Evolutionary conservation across 2,888 invertebrate genomes (phyloP), one percentile per base, ranked within the genome.

Genomic region (Caenorhabditis panamensis): DNA sequence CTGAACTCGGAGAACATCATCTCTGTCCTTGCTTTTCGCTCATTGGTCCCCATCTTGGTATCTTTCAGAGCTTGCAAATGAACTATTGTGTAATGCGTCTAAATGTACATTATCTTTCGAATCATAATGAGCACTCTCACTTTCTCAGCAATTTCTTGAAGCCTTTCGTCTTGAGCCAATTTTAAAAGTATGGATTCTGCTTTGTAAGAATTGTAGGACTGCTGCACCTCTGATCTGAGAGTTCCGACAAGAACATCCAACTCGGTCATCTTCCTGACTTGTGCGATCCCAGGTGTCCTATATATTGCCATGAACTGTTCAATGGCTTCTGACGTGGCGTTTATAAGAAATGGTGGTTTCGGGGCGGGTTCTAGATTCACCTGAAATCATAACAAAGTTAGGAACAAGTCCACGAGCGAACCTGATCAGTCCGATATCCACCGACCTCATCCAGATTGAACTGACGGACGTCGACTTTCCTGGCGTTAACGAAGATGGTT

Each of bases 241-340:
- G 86, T 85, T 5, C 86, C 86, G 5, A 86, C 81, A 2, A 86
- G 64, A 1, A 85, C 84, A 41, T 86, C 86, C n/a, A 86, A 49
- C 53, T 86, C 86, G 1, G 84, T 82, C 67, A 84, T 81, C 83
- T 86, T 86, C 63, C 85, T 53, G 13, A 76, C 63, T 54, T 79
- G 82, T 8, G 69, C 77, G 28, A 86, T 82, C 3, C 82, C 82
- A n/a, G 80, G 82, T 11, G 84, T 86, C n/a, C 82, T 28, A 31
- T 84, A 84, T 22, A 86, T 86, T 9, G 82, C 85, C 86, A 86
- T 86, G 44, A 86, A 86, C 44, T 84, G 84, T n/a, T 82, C 82
- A 31, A 86, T 84, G 13, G 79, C 84, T 54, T 85, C 84, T 1
- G 76, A 54, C 6, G 86, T 86, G 16, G 86, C 85, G 49, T 86